phyloP scores from a whole-genome alignment of 2,113 vertebrate species.

The Thalassarche chlororhynchos region DNA sequence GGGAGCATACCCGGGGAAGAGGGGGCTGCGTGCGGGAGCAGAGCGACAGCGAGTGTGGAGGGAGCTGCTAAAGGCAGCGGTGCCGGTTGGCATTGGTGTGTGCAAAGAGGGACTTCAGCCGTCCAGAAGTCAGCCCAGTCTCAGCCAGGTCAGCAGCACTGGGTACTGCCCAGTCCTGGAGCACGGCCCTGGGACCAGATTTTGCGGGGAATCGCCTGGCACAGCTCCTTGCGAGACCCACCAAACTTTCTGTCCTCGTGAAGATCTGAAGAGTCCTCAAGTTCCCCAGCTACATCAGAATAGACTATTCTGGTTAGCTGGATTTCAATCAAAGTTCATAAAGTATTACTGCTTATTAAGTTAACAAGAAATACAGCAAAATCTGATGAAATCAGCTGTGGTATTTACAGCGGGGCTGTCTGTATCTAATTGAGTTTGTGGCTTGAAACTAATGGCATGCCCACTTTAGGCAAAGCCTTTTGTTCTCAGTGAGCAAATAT shows the following conservation, averaged over 20 bases:
- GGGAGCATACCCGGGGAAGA: not conserved
- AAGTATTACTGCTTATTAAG: not conserved
- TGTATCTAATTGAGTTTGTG: not conserved
- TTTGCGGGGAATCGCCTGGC: not conserved
- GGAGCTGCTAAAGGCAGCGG: not conserved
- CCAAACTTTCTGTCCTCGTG: not conserved
- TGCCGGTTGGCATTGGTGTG: not conserved
- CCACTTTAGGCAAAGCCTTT: not conserved
- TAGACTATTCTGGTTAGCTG: not conserved
- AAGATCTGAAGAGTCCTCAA: not conserved
- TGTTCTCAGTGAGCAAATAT: not conserved
- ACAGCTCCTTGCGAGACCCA: not conserved
- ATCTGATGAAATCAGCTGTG: not conserved
- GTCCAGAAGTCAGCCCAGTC: not conserved
- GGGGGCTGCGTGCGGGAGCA: not conserved
- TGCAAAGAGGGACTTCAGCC: no score
- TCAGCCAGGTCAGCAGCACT: not conserved
- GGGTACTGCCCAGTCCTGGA: not conserved
- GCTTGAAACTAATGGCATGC: not conserved
- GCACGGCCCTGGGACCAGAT: not conserved
- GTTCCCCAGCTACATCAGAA: not conserved
- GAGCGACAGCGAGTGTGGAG: not conserved
- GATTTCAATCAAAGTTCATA: not conserved
- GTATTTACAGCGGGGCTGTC: not conserved
- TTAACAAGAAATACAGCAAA: not conserved